phyloP scores from a whole-genome alignment of 1,140 invertebrate genomes.

The Aphaenogaster floridana region DNA sequence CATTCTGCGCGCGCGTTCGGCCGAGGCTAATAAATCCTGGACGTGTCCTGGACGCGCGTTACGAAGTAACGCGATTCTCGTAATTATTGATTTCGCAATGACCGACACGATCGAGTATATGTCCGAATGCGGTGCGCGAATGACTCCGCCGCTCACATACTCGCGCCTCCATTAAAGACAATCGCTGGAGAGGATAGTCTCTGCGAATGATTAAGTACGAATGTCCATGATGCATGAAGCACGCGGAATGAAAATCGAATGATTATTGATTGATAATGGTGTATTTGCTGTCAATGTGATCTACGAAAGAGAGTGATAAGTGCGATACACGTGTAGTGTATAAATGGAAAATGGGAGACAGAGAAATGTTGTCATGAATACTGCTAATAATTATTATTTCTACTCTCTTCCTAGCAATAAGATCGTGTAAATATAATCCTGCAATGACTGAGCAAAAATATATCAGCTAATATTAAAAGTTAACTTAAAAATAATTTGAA shows the following conservation, averaged over 20 bases:
- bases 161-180: slow-evolving; percentile 48
- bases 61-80: slow-evolving; percentile 57
- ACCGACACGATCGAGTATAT: slow-evolving; percentile 36
- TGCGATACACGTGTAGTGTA: background rate
- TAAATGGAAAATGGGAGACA: background rate
- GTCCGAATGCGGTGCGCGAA: slow-evolving; percentile 59
- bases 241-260: slow-evolving; percentile 10
- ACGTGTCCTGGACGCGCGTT: slow-evolving; percentile 44
- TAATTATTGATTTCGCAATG: slow-evolving; percentile 63
- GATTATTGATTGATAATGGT: slow-evolving; percentile 17
- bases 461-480: background rate
- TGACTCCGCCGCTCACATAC: slow-evolving; percentile 29
- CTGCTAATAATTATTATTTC: background rate
- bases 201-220: slow-evolving; percentile 28
- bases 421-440: background rate
- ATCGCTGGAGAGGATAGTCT: slow-evolving; percentile 27
- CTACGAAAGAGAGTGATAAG: background rate
- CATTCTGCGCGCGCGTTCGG: slow-evolving; percentile 42
- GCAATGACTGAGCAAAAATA: background rate
- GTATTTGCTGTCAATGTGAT: background rate
- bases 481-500: background rate
- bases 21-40: slow-evolving; percentile 54
- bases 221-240: background rate
- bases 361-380: background rate
- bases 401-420: background rate